Evolutionary conservation across 1,140 invertebrate genomes (phyloP), one percentile per base, ranked within the genome.

Genomic region (Zaprionus camerounensis): DNA sequence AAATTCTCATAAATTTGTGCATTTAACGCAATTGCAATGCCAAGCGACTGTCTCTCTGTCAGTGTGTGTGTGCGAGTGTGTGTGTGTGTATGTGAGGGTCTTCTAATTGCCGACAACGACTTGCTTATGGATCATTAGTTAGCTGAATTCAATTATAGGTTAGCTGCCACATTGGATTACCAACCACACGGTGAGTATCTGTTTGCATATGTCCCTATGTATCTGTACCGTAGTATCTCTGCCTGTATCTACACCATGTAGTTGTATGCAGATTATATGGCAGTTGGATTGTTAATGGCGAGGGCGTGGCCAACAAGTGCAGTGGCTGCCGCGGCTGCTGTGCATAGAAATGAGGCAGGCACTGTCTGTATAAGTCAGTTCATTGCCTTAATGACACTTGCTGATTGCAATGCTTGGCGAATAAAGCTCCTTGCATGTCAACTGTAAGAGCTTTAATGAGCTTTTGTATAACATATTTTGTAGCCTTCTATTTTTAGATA

Each of bases 1-100:
- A 92, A 92, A 84, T 92, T 90, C 72, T 77, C 84, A 91, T 92
- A 88, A 92, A 92, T 92, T 88, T 74, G 80, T 86, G 87, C 87
- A 81, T 78, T 92, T 86, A 91, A 82, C 82, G 69, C 72, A 87
- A 82, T 76, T 72, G 63, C 80, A 71, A 71, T 82, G 67, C 82
- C 65, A 56, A 49, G 56, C 67, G 36, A 53, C 62, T 70, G 65
- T 53, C 49, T 17, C 55, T 12, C 20, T 36, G 24, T 38, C 31
- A 56, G 17, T 71, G 56, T 36, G 46, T 36, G 15, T 64, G 51
- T 69, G 20, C 46, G 20, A 11, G 17, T 49, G 55, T 49, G 66
- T 26, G 62, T 46, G 67, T 36, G 22, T 58, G 26, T 44, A 36
- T 61, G 26, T 13, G 46, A 53, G 58, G 36, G 17, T 41, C 49